These are phyloP conservation scores for Himalopsyche kuldschensis DNA, from an alignment of 2,888 invertebrate species.

Conservation along the genomic window DNA sequence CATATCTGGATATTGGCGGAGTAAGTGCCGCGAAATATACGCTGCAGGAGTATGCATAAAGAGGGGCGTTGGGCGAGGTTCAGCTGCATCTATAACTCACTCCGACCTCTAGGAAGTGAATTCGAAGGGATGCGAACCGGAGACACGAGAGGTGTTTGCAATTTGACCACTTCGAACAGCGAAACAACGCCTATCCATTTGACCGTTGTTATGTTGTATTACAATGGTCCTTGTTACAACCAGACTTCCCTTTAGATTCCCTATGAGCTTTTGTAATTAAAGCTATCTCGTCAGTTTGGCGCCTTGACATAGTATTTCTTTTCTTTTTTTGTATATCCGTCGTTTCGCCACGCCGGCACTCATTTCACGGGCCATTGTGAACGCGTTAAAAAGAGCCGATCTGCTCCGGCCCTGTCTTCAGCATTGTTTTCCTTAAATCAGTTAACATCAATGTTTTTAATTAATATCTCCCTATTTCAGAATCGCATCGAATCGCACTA, in stretches of 20 bases:
- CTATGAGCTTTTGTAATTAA: not conserved
- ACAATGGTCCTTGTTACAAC: too few relatives aligned
- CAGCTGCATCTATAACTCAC: not conserved
- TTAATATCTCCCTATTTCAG: not conserved
- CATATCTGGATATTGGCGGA: not conserved
- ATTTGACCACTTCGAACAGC: not conserved
- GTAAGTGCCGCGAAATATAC: not conserved
- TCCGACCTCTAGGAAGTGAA: not conserved
- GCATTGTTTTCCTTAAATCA: not conserved
- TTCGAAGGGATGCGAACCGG: not conserved
- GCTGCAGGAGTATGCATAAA: not conserved
- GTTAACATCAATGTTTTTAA: not conserved
- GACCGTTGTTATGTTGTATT: not conserved
- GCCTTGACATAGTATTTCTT: not conserved
- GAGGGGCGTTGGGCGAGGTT: not conserved
- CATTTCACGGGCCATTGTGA: slow-evolving; percentile 26
- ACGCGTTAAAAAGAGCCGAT: slow-evolving; percentile 12
- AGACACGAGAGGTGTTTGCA: not conserved
- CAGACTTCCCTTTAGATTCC: too few relatives aligned
- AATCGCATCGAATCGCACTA: too few relatives aligned
- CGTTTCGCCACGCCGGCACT: slow-evolving; percentile 17
- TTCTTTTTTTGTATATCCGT: slow-evolving; percentile 10
- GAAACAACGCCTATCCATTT: not conserved
- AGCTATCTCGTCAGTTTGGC: not conserved
- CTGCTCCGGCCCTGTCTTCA: slow-evolving; percentile 1